Base-by-base conservation (phyloP, 2,113 vertebrate species). In the Prionailurus viverrinus region DNA sequence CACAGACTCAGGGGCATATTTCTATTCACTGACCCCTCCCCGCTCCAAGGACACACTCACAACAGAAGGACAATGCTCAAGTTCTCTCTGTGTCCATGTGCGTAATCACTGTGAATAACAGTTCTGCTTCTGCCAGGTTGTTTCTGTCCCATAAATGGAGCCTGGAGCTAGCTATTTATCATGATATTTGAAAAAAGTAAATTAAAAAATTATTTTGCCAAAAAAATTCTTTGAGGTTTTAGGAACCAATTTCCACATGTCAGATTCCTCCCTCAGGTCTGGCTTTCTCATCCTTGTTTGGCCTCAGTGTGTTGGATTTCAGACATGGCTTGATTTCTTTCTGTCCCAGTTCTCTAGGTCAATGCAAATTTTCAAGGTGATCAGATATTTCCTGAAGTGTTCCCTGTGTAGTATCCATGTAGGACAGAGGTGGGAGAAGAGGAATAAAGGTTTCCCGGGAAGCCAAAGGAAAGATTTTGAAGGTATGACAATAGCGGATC, bases 301-400 rank as follows among this genome's bases (percentile, higher is more conserved):
- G 91, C 53, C 85, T 97, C 89, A 80, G 73, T 61, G 69, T 96
- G 76, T 0, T 79, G 29, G 69, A 76, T 84, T 94, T 92, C 88
- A 98, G 93, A 78, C 33, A 63, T 8, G 15, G 51, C 84, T 86
- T 71, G 51, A 71, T 89, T 94, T 89, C 73, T 91, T 89, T 95
- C 55, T 96, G 65, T 80, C 58, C 39, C 23, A 55, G 53, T 87
- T 95, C 74, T 92, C 41, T 80, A 84, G 48, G 79, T 92, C 83
- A 95, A 39, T 16, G 65, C 15, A 69, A 79, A 65, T 65, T 93
- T 96, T 71, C 69, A 87, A 98, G 83, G 58, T 68, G 55, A 96
- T 81, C n/a, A 73, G 76, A 68, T 92, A 82, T 96, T 95, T 95
- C 81, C 92, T 92, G 14, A 27, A 76, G 48, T 53, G 33, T 81